phyloP scores from a whole-genome alignment of 2,797 vertebrate species.

The Phoeniculus purpureus region DNA sequence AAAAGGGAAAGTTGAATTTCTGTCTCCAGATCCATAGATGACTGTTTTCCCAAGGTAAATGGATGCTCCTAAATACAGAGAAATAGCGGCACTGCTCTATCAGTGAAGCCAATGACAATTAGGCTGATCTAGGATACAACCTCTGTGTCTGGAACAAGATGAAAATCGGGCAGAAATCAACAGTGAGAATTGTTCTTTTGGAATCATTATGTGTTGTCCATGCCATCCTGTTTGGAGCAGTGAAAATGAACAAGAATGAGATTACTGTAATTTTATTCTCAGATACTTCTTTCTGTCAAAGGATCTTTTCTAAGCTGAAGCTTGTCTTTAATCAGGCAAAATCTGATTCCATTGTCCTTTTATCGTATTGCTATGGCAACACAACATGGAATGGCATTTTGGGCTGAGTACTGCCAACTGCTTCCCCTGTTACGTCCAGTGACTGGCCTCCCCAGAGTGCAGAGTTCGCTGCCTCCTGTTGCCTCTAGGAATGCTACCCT shows the following conservation, averaged over 20 bases:
- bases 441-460: background rate
- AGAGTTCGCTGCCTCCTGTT: background rate
- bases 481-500: background rate
- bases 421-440: background rate
- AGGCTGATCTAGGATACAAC: constrained; percentile 10
- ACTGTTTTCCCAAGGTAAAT: background rate
- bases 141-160: constrained; percentile 21
- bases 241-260: background rate
- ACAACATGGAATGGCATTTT: background rate
- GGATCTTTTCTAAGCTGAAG: constrained; percentile 19
- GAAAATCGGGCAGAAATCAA: constrained; percentile 31
- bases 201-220: background rate
- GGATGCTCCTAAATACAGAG: background rate
- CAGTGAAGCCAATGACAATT: constrained; percentile 2
- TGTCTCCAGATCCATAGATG: background rate
- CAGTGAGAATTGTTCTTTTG: constrained; percentile 10
- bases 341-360: constrained; percentile 4
- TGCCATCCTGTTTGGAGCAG: background rate
- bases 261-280: constrained; percentile 29
- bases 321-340: constrained; percentile 30
- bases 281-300: constrained; percentile 34
- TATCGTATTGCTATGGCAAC: constrained; percentile 11
- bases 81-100: background rate
- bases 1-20: background rate
- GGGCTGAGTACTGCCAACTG: background rate